phyloP scores from a whole-genome alignment of 1,140 invertebrate species.

The Cheumatopsyche charites region DNA sequence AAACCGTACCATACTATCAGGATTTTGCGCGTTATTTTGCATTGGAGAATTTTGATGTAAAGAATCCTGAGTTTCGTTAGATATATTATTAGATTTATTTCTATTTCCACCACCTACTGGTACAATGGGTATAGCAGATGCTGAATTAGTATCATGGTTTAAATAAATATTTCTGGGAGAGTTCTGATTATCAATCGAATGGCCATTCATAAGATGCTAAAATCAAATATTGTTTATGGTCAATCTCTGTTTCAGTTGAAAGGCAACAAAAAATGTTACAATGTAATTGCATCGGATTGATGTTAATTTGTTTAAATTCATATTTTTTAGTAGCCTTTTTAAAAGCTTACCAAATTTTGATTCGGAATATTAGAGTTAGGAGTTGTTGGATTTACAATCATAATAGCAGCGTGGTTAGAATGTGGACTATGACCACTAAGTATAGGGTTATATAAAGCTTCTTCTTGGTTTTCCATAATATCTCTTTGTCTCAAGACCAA shows the following conservation, averaged over 20 bases:
- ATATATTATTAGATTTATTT: conserved; percentile 37
- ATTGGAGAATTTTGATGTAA: conserved; percentile 31
- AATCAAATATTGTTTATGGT: neutral
- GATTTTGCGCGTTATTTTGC: conserved; percentile 12
- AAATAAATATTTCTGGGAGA: conserved; percentile 1
- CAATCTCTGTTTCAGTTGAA: neutral
- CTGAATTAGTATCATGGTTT: neutral
- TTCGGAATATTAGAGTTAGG: conserved; percentile 51
- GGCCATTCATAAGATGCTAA: conserved; percentile 11
- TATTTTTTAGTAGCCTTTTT: no score
- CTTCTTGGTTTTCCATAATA: conserved; percentile 35
- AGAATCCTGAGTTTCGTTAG: conserved; percentile 37
- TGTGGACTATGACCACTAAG: conserved; percentile 56
- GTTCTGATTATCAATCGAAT: neutral
- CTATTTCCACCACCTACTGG: conserved; percentile 21
- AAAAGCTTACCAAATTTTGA: conserved; percentile 42
- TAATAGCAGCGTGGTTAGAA: conserved; percentile 60
- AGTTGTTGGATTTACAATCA: conserved; percentile 62
- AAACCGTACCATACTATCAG: conserved; percentile 24
- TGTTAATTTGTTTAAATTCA: no score
- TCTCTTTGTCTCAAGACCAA: conserved; percentile 44
- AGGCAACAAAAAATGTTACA: no score
- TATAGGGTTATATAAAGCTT: conserved; percentile 34
- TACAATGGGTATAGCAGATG: conserved; percentile 21
- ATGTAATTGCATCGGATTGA: no score